A percentile compares a stretch with the other conserved stretches of the same genome.
Conservation (phyloP, 37 sponge, comb jelly and placozoan genomes). For the Haliclona indistincta region DNA sequence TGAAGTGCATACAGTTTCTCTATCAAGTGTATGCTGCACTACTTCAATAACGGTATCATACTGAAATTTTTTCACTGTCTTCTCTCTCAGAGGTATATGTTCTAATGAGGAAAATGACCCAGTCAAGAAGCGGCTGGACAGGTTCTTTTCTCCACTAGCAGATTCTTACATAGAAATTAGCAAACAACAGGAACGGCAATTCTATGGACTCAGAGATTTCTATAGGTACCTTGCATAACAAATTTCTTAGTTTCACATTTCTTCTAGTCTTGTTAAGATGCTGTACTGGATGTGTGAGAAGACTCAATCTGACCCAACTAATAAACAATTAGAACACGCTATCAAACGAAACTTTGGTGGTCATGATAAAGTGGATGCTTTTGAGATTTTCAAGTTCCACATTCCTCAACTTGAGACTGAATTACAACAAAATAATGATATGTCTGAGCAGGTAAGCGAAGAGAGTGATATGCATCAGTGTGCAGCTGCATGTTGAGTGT, state of each 20-base stretch:
- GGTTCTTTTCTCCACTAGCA: slow-evolving; percentile 55
- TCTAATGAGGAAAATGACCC: slow-evolving; percentile 52
- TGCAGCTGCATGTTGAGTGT: too few species aligned
- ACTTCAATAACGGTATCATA: too few species aligned
- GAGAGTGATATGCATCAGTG: too few species aligned
- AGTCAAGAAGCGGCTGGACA: slow-evolving; percentile 27
- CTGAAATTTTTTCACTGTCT: background rate
- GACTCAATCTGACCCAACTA: slow-evolving; percentile 18
- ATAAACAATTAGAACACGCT: slow-evolving; percentile 79
- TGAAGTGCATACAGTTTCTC: too few species aligned
- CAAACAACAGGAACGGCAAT: slow-evolving; percentile 33
- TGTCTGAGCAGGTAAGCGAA: too few species aligned
- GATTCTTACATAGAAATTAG: slow-evolving; percentile 62
- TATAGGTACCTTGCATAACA: slow-evolving; percentile 83
- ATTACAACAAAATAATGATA: slow-evolving; percentile 11
- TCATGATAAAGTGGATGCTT: slow-evolving; percentile 25
- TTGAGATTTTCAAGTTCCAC: slow-evolving; percentile 12
- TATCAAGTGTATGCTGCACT: too few species aligned
- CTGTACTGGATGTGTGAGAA: slow-evolving; percentile 77
- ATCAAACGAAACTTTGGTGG: slow-evolving; percentile 92
- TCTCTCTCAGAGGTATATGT: slow-evolving; percentile 57
- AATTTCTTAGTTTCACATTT: too few species aligned
- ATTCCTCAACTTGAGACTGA: background rate
- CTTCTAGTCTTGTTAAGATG: slow-evolving; percentile 89
- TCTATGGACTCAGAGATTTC: slow-evolving; percentile 93